These are phyloP conservation scores for Brotula barbata DNA, from an alignment of 2,797 vertebrate genomes.

Conservation along the genomic window DNA sequence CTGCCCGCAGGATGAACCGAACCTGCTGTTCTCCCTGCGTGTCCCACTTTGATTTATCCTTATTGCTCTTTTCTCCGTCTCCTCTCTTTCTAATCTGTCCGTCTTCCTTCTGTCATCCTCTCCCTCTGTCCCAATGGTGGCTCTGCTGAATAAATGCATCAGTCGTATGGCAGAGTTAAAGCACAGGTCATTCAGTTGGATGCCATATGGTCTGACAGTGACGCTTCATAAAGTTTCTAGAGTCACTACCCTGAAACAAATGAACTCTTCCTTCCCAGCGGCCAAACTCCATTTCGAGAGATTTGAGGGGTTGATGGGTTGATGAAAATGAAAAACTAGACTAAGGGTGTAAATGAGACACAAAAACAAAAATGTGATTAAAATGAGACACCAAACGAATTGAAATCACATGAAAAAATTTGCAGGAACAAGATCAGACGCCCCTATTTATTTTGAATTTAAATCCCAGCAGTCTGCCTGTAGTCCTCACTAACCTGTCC, in stretches of 20 bases:
- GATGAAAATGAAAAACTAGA: too few species aligned
- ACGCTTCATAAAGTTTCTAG: conserved; percentile 49
- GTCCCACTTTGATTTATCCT: neutral
- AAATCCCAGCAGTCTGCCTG: too few species aligned
- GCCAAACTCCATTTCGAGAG: neutral
- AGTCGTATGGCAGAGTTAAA: conserved; percentile 54
- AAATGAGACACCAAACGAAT: too few species aligned
- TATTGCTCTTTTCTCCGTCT: neutral
- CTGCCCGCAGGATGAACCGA: conserved; percentile 40
- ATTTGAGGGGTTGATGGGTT: too few species aligned
- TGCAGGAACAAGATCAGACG: too few species aligned
- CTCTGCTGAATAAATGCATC: conserved; percentile 68
- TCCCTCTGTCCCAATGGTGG: conserved; percentile 28
- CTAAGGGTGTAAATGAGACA: too few species aligned
- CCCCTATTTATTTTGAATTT: too few species aligned
- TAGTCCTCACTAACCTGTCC: too few species aligned
- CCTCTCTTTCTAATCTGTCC: conserved; percentile 16
- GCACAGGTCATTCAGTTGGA: conserved; percentile 51
- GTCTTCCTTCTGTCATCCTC: conserved; percentile 29
- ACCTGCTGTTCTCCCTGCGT: neutral
- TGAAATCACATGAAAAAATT: too few species aligned
- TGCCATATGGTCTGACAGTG: conserved; percentile 58
- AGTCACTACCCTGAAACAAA: conserved; percentile 24
- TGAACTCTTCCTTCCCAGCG: neutral
- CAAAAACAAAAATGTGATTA: too few species aligned